These are phyloP conservation scores for Chaetodon trifasciatus DNA, from an alignment of 2,797 vertebrate genomes.

Conservation along the genomic window DNA sequence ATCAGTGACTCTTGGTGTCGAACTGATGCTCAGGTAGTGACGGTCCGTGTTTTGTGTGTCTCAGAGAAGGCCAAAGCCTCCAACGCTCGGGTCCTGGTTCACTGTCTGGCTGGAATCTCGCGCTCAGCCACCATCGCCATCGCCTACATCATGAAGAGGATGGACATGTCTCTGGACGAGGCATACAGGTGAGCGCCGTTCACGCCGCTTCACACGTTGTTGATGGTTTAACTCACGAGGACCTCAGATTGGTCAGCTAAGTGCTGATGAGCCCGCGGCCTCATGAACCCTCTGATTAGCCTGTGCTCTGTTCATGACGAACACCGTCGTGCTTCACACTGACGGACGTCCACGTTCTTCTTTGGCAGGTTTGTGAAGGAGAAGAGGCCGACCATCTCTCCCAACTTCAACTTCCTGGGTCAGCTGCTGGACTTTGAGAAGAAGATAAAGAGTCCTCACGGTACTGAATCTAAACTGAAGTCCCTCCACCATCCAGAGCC, in stretches of 20 bases:
- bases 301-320: slow-evolving; percentile 38
- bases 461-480: slow-evolving; percentile 77
- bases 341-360: slow-evolving; percentile 6
- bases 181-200: slow-evolving; percentile 88
- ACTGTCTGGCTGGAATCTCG: slow-evolving; percentile 97
- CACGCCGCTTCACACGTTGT: too few relatives aligned
- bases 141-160: slow-evolving; percentile 99
- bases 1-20: too few relatives aligned
- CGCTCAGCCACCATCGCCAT: slow-evolving; percentile 97
- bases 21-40: not conserved
- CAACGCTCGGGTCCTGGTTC: slow-evolving; percentile 92
- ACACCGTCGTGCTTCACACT: slow-evolving; percentile 13
- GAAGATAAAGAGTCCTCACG: slow-evolving; percentile 87
- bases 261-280: slow-evolving; percentile 41
- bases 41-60: slow-evolving; percentile 31
- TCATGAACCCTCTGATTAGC: slow-evolving; percentile 39
- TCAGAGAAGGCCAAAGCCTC: slow-evolving; percentile 96
- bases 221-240: too few relatives aligned
- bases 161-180: slow-evolving; percentile 97
- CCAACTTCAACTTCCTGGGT: slow-evolving; percentile 98
- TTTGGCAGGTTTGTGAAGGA: slow-evolving; percentile 95
- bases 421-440: slow-evolving; percentile 98
- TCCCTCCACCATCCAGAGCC: slow-evolving; percentile 81
- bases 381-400: slow-evolving; percentile 97
- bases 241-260: too few relatives aligned